Percentiles rank a stretch among this genome's conserved stretches.
phyloP scores from a whole-genome alignment of 2,113 vertebrate genomes.

The Perca schrenkii region DNA sequence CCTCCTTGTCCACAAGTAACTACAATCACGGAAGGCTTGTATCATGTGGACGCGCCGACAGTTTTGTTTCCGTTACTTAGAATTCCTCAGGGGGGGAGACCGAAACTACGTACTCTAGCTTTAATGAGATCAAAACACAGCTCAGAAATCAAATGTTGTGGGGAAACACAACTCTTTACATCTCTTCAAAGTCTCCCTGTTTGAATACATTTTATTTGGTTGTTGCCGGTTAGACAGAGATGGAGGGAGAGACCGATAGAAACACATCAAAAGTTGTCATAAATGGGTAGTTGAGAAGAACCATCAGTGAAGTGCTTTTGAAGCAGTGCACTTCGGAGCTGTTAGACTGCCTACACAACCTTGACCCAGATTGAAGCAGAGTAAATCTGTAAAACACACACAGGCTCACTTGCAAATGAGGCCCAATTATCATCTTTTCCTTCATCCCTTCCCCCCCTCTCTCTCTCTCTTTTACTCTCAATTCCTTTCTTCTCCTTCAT shows the following conservation, averaged over 20 bases:
- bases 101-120: too few species aligned
- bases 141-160: background rate
- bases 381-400: constrained; percentile 42
- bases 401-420: constrained; percentile 37
- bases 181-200: background rate
- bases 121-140: background rate
- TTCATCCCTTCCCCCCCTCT: constrained; percentile 10
- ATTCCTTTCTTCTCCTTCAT: constrained; percentile 8
- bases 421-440: constrained; percentile 49
- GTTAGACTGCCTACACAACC: constrained; percentile 53
- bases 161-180: background rate
- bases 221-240: background rate
- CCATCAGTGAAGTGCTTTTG: constrained; percentile 9
- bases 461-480: background rate
- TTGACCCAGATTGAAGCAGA: constrained; percentile 76
- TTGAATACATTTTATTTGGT: background rate
- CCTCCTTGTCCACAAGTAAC: too few species aligned
- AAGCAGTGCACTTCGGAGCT: constrained; percentile 7
- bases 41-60: too few species aligned
- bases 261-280: background rate
- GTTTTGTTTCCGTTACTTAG: too few species aligned
- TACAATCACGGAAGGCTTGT: too few species aligned
- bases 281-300: background rate
- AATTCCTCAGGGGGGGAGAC: too few species aligned
- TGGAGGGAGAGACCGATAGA: too few species aligned